phyloP scores from a whole-genome alignment of 1,140 invertebrate species.

The Potamilus streckersoni region DNA sequence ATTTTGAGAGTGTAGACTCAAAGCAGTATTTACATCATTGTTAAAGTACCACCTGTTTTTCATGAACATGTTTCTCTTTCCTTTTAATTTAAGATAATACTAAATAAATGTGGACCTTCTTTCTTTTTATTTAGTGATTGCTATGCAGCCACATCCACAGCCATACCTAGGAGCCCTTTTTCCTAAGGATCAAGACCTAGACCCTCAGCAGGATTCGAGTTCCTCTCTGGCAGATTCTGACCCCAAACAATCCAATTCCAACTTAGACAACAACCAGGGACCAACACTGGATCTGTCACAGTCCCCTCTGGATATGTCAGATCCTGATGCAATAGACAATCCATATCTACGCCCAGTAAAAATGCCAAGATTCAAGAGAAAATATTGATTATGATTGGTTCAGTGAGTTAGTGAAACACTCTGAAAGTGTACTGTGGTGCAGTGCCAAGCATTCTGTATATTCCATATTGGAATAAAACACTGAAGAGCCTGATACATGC shows the following conservation, averaged over 20 bases:
- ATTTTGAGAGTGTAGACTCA: too few species aligned
- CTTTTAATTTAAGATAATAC: neutral
- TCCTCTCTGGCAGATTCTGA: constrained; percentile 68
- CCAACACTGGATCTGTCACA: constrained; percentile 17
- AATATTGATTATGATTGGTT: too few species aligned
- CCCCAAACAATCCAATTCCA: neutral
- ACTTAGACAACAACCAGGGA: constrained; percentile 33
- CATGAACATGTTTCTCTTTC: neutral
- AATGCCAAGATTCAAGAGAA: constrained; percentile 69
- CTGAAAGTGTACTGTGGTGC: too few species aligned
- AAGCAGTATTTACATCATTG: neutral
- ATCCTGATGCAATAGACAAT: constrained; percentile 80
- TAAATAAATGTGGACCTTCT: neutral
- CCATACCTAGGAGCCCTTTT: constrained; percentile 88
- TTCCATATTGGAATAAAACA: too few species aligned
- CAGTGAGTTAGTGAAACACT: too few species aligned
- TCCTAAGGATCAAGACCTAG: constrained; percentile 95
- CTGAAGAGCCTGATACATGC: too few species aligned
- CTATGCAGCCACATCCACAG: constrained; percentile 83
- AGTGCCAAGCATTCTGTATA: too few species aligned
- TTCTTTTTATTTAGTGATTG: constrained; percentile 80
- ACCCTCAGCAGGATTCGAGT: constrained; percentile 82
- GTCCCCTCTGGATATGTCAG: constrained; percentile 24
- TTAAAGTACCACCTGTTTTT: neutral
- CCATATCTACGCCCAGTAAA: constrained; percentile 87